These are phyloP conservation scores for Tetrapedia diversipes DNA, from an alignment of 2,888 invertebrate genomes.

Conservation along the genomic window DNA sequence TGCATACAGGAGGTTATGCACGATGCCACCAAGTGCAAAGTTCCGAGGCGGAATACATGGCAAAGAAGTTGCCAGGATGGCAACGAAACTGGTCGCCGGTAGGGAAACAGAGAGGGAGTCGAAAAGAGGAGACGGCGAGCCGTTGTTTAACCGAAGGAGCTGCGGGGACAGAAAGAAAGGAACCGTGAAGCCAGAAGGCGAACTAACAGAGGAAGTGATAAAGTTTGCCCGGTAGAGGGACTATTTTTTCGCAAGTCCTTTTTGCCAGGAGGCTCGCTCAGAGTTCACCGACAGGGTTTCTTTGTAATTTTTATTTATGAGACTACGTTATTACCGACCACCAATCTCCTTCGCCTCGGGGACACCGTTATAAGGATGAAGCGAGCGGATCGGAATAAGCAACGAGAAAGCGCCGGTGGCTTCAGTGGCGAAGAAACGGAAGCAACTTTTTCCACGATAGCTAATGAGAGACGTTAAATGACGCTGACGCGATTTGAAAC, in stretches of 20 bases:
- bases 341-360: constrained; percentile 56
- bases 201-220: constrained; percentile 71
- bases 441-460: constrained; percentile 24
- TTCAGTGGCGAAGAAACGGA: not conserved
- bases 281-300: constrained; percentile 10
- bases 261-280: constrained; percentile 21
- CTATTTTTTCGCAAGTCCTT: constrained; percentile 42
- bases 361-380: constrained; percentile 10
- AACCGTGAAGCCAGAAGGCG: constrained; percentile 25
- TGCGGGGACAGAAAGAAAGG: constrained; percentile 5
- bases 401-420: constrained; percentile 12
- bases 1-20: constrained; percentile 5
- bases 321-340: constrained; percentile 67
- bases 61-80: constrained; percentile 15
- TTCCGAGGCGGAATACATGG: constrained; percentile 43
- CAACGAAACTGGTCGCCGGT: not conserved
- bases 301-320: constrained; percentile 74
- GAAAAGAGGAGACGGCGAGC: constrained; percentile 2
- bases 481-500: constrained; percentile 18
- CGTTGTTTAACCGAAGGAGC: constrained; percentile 43
- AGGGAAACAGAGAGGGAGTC: not conserved
- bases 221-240: constrained; percentile 69
- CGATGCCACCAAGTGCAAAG: constrained; percentile 65
- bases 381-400: constrained; percentile 32
- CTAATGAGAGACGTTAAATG: constrained; percentile 25